A percentile compares a stretch with the other conserved stretches of the same genome.
Evolutionary conservation across 92 coral and sea anemone genomes (phyloP).

Genomic region (Metridium senile): DNA sequence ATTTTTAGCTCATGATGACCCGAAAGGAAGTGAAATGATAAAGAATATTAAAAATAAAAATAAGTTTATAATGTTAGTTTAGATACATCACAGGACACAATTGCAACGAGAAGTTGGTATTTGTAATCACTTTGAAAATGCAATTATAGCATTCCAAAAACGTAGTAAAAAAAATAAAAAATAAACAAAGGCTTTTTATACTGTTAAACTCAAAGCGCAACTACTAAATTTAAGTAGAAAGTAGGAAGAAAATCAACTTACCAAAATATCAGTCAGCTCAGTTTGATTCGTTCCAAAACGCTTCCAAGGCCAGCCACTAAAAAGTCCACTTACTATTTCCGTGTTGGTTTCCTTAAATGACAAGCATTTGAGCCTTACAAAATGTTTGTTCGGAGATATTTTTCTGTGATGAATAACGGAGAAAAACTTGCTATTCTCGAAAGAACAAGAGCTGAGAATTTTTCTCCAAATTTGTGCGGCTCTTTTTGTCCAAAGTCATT

Average conservation of each 20-base stretch:
- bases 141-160: not conserved
- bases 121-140: not conserved
- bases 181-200: not conserved
- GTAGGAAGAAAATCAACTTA: not conserved
- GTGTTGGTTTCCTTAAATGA: not conserved
- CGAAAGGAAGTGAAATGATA: not conserved
- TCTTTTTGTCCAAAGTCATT: slow-evolving; percentile 30
- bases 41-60: too few species aligned
- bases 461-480: not conserved
- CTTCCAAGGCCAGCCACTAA: too few species aligned
- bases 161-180: not conserved
- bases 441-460: not conserved
- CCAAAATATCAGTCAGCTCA: not conserved
- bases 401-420: not conserved
- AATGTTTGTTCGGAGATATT: not conserved
- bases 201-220: not conserved
- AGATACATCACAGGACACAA: not conserved
- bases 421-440: not conserved
- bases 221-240: not conserved
- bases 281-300: not conserved
- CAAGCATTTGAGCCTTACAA: not conserved
- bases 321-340: too few species aligned
- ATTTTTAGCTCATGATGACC: not conserved
- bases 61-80: not conserved
- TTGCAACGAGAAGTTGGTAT: not conserved